Percentiles rank a stretch among this genome's conserved stretches.
These are phyloP conservation scores for Pelmatolapia mariae DNA, from an alignment of 2,113 vertebrate genomes.

Conservation along the genomic window DNA sequence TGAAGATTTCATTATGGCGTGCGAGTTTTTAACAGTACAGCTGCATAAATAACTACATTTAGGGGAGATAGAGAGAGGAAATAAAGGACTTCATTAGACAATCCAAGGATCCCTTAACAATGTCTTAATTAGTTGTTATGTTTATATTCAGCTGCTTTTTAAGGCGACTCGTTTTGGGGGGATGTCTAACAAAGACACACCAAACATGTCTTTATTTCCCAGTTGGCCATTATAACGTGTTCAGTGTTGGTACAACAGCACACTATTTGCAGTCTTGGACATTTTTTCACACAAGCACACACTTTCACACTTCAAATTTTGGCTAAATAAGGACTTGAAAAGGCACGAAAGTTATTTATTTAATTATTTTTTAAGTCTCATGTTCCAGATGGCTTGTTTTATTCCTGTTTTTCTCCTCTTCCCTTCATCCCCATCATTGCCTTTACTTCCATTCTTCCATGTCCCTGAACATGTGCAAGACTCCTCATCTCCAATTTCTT, in stretches of 20 bases:
- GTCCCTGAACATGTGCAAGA: not conserved
- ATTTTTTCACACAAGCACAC: not conserved
- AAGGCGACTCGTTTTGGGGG: not conserved
- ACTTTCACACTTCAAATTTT: slow-evolving; percentile 2
- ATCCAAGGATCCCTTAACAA: not conserved
- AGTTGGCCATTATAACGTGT: not conserved
- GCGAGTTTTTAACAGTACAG: not conserved
- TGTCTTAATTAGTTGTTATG: not conserved
- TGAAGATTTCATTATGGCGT: slow-evolving; percentile 34
- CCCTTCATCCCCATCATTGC: not conserved
- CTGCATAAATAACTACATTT: slow-evolving; percentile 14
- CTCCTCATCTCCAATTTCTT: not conserved
- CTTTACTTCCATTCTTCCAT: not conserved
- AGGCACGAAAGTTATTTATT: not conserved
- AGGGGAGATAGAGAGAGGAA: not conserved
- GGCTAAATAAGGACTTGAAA: slow-evolving; percentile 27
- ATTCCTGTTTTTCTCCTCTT: slow-evolving; percentile 12
- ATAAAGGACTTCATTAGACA: not conserved
- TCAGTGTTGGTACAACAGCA: not conserved
- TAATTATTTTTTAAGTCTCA: not conserved
- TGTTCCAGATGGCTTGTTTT: slow-evolving; percentile 47
- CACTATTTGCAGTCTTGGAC: not conserved
- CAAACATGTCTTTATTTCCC: not conserved
- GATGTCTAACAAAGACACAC: not conserved
- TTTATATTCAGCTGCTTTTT: not conserved